These are phyloP conservation scores for Brachionus angularis DNA, from an alignment of 1,140 invertebrate species.

Conservation along the genomic window DNA sequence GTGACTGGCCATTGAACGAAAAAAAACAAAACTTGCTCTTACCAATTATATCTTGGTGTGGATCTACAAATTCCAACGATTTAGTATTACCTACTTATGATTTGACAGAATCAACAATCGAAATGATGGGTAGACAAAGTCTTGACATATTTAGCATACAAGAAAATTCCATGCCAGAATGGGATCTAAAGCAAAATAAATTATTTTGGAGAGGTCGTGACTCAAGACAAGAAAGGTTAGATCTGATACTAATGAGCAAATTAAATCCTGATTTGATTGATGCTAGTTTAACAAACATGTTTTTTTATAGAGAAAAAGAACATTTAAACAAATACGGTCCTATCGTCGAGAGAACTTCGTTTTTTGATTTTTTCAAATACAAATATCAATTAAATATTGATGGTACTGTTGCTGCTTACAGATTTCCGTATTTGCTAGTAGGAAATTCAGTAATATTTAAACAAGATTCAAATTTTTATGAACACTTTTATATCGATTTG, in stretches of 20 bases:
- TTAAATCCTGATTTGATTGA: constrained; percentile 75
- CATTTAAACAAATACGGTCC: constrained; percentile 72
- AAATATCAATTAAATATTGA: constrained; percentile 92
- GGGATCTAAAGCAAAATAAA: constrained; percentile 71
- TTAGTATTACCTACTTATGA: constrained; percentile 93
- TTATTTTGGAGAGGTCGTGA: constrained; percentile 88
- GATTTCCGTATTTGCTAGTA: constrained; percentile 81
- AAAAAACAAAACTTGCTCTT: constrained; percentile 59
- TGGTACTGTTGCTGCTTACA: constrained; percentile 90
- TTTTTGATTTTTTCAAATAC: constrained; percentile 93
- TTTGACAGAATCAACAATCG: constrained; percentile 80
- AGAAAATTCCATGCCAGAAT: constrained; percentile 68
- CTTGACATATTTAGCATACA: constrained; percentile 84
- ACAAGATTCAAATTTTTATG: constrained; percentile 85
- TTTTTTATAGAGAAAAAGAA: constrained; percentile 84
- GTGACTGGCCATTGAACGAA: constrained; percentile 80
- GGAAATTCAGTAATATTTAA: constrained; percentile 83
- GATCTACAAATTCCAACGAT: constrained; percentile 74
- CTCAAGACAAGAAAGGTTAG: constrained; percentile 70
- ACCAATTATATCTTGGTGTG: constrained; percentile 96
- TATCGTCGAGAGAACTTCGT: constrained; percentile 74
- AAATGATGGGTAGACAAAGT: constrained; percentile 82
- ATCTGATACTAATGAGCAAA: constrained; percentile 74
- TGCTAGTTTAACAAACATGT: constrained; percentile 89
- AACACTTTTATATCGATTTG: constrained; percentile 82